These are phyloP conservation scores for Drosophila prostipennis DNA, from an alignment of 2,888 invertebrate species.

Conservation along the genomic window DNA sequence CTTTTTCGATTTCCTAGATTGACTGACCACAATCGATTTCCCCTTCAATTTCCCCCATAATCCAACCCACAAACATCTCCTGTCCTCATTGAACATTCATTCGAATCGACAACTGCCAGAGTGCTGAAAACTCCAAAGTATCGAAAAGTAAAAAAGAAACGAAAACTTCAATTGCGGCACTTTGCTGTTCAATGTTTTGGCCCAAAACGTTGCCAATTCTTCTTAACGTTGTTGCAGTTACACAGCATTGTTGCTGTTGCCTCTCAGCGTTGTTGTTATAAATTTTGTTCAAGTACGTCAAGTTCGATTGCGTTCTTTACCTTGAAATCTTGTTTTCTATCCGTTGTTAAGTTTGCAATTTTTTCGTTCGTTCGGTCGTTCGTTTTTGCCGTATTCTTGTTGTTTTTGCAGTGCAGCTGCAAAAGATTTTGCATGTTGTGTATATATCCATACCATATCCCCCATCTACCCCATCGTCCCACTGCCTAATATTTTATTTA, in stretches of 20 bases:
- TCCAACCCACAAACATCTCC: constrained; percentile 23
- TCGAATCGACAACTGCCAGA: constrained; percentile 39
- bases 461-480: constrained; percentile 5
- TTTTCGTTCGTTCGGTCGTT: constrained; percentile 39
- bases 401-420: constrained; percentile 65
- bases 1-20: constrained; percentile 6
- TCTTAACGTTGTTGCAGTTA: constrained; percentile 21
- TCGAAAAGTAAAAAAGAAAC: constrained; percentile 13
- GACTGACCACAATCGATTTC: constrained; percentile 29
- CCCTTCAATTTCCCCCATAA: neutral
- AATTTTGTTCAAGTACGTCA: constrained; percentile 80
- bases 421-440: constrained; percentile 71
- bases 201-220: constrained; percentile 72
- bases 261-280: constrained; percentile 56
- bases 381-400: constrained; percentile 21
- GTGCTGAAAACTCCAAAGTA: constrained; percentile 38
- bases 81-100: constrained; percentile 30
- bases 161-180: constrained; percentile 45
- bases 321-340: constrained; percentile 80
- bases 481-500: constrained; percentile 73
- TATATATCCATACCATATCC: constrained; percentile 5
- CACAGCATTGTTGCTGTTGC: constrained; percentile 19
- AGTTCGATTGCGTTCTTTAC: constrained; percentile 81
- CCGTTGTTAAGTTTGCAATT: constrained; percentile 71
- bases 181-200: constrained; percentile 40